Conservation (phyloP, 1,140 invertebrate species). For the Steinernema feltiae region DNA sequence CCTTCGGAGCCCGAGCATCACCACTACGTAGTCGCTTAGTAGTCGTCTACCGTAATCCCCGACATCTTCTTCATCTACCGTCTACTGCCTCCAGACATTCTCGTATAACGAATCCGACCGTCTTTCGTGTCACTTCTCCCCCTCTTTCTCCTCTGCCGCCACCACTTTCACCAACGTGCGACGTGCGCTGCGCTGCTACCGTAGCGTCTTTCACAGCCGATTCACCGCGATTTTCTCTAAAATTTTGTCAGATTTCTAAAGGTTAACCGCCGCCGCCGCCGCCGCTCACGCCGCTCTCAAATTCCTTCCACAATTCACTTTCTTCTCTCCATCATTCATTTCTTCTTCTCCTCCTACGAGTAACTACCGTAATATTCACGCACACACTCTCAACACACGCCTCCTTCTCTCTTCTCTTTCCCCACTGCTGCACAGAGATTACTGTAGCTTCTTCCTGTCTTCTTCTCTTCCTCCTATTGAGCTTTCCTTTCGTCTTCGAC, state of each 20-base stretch:
- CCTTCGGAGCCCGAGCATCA: constrained; percentile 1
- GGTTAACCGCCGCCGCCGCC: too few species aligned
- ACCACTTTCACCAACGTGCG: background rate
- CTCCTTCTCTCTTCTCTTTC: background rate
- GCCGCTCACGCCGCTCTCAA: background rate
- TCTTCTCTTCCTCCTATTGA: background rate
- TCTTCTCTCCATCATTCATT: background rate
- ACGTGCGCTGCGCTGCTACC: background rate
- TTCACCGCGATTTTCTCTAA: background rate
- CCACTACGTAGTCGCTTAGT: background rate
- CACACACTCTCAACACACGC: background rate
- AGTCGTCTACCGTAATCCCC: background rate
- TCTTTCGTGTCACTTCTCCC: background rate
- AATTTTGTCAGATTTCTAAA: background rate
- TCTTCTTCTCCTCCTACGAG: background rate
- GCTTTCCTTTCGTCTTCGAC: too few species aligned
- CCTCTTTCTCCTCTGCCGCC: background rate
- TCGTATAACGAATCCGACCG: background rate
- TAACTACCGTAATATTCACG: background rate
- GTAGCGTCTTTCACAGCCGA: background rate
- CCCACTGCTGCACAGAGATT: too few species aligned
- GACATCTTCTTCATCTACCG: background rate
- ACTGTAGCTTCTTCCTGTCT: background rate
- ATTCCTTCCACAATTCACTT: too few species aligned
- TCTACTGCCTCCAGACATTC: constrained; percentile 4